Conservation (phyloP, 2,113 vertebrate species). For the Otocyon megalotis region DNA sequence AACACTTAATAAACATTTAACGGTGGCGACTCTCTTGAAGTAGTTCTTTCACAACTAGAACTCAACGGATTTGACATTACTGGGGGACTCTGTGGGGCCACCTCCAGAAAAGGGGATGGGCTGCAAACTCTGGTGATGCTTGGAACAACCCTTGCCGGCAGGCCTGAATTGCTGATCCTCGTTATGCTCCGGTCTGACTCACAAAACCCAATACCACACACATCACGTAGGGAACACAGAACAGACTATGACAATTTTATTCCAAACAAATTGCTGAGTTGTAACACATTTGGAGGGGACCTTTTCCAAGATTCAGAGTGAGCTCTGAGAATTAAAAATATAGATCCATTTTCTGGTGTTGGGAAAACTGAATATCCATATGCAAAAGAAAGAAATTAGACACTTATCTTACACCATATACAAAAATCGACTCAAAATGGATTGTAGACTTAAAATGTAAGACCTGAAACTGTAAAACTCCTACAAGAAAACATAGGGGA, state of each 20-base stretch:
- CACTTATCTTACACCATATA: neutral
- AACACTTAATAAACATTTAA: slow-evolving; percentile 79
- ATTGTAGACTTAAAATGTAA: neutral
- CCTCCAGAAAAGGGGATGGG: slow-evolving; percentile 38
- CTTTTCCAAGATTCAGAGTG: slow-evolving; percentile 38
- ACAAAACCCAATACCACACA: neutral
- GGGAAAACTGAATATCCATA: neutral
- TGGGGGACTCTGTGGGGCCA: neutral
- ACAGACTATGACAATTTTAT: slow-evolving; percentile 10
- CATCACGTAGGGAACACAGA: neutral
- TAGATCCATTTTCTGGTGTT: neutral
- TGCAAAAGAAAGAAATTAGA: slow-evolving; percentile 26
- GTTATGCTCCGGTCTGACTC: neutral
- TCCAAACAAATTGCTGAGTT: slow-evolving; percentile 4
- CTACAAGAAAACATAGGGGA: neutral
- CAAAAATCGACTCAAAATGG: slow-evolving; percentile 24
- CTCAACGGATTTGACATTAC: slow-evolving; percentile 57
- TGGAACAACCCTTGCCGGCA: neutral
- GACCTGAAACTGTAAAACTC: neutral
- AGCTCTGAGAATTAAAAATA: slow-evolving; percentile 47
- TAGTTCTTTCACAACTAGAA: slow-evolving; percentile 65
- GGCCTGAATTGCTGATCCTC: neutral
- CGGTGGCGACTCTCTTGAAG: slow-evolving; percentile 64
- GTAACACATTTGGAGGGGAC: neutral
- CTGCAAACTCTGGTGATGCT: neutral